Base-by-base conservation (phyloP, 1,140 invertebrate genomes). In the Euwallacea similis region DNA sequence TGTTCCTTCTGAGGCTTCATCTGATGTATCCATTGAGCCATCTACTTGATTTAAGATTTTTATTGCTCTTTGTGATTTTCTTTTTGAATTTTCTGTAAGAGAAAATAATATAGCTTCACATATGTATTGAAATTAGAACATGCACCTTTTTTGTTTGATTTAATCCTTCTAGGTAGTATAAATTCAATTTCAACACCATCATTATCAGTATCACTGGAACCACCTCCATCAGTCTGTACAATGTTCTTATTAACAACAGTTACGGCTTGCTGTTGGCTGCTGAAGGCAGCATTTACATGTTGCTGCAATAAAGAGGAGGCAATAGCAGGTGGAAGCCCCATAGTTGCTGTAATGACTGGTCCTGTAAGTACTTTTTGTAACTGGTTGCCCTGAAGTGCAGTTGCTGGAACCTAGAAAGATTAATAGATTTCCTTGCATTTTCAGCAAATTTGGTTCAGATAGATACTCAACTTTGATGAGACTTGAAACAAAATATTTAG, bases 291-390 rank as follows among this genome's bases (percentile, higher is more conserved):
- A 82, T 93, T 94, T 2, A 96, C 91, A 81, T 95, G 93, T 78
- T 94, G 91, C 77, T 95, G 93, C 15, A 95, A 84, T 68, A 93
- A 83, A 13, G 89, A 88, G 0, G 91, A 90, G 59, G 94, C 92
- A 77, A 93, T 79, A 43, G 88, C 86, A 66, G 89, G 87, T 41
- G 93, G 92, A 71, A 95, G 85, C 76, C 88, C 87, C 86, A 95
- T 93, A 55, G 93, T 94, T 0, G 91, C 92, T 77, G 92, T 91
- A 72, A 95, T 94, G 43, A 94, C 88, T 41, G 92, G 91, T 41
- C 92, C 92, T 16, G 91, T 92, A 64, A 95, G 84, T 62, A 92
- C 88, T 78, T 84, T 84, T 64, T 87, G 87, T 21, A 89, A 74
- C 71, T 88, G 86, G 77, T 87, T 87, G 41, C 84, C 87, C 82